These are phyloP conservation scores for Lutjanus campechanus DNA, from an alignment of 2,797 vertebrate genomes.

Conservation along the genomic window DNA sequence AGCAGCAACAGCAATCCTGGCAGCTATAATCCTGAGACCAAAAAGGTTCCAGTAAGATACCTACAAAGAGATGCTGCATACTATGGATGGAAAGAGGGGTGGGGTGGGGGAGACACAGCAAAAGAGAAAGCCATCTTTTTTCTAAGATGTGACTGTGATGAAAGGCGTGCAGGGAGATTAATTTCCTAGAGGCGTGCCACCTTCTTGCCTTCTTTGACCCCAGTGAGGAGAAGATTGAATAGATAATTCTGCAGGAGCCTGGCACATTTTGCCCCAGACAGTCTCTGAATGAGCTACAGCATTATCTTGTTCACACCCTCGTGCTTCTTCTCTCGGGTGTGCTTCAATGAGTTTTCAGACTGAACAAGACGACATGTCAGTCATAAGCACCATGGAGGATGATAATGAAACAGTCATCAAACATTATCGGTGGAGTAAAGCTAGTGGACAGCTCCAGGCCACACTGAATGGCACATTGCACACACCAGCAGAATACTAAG, in stretches of 20 bases:
- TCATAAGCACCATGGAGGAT: slow-evolving; percentile 54
- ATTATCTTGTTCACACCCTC: slow-evolving; percentile 56
- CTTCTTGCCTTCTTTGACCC: slow-evolving; percentile 71
- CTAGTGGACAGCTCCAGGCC: slow-evolving; percentile 62
- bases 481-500: slow-evolving; percentile 47
- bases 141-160: slow-evolving; percentile 67
- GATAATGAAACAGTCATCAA: slow-evolving; percentile 75
- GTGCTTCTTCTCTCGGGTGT: slow-evolving; percentile 38
- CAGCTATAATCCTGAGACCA: slow-evolving; percentile 38
- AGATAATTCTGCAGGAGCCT: slow-evolving; percentile 68
- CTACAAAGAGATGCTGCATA: slow-evolving; percentile 44
- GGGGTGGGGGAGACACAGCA: not conserved
- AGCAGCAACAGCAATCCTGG: slow-evolving; percentile 44
- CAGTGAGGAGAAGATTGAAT: slow-evolving; percentile 66
- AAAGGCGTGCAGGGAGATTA: slow-evolving; percentile 70
- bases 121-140: slow-evolving; percentile 53
- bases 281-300: slow-evolving; percentile 53
- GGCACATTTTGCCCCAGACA: slow-evolving; percentile 55
- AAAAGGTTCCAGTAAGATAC: slow-evolving; percentile 41
- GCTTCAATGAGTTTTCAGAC: slow-evolving; percentile 45
- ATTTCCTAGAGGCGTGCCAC: slow-evolving; percentile 74
- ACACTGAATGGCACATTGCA: slow-evolving; percentile 40
- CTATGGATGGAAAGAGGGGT: not conserved
- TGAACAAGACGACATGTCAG: slow-evolving; percentile 54
- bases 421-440: slow-evolving; percentile 56